Conservation (phyloP, 2,797 vertebrate genomes). For the Acrossocheilus fasciatus region DNA sequence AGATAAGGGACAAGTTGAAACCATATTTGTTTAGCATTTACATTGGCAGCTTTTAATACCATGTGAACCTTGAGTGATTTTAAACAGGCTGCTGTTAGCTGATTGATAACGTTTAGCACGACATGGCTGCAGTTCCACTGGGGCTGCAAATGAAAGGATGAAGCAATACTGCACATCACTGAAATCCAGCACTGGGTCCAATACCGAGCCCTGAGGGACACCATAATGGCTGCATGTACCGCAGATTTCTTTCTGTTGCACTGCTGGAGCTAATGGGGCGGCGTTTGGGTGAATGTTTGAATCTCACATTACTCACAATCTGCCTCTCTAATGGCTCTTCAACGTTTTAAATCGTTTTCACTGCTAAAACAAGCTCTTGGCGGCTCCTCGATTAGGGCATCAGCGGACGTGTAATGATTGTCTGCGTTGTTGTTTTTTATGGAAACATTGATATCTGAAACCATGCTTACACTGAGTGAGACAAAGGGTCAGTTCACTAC, state of each 20-base stretch:
- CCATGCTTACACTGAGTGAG: neutral
- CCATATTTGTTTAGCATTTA: constrained; percentile 28
- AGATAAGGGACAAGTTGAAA: constrained; percentile 42
- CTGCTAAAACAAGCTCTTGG: constrained; percentile 37
- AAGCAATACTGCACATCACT: constrained; percentile 28
- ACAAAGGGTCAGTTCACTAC: neutral
- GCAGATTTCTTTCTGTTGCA: constrained; percentile 18
- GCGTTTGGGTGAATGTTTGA: constrained; percentile 42
- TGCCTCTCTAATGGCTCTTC: constrained; percentile 59
- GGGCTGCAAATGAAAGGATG: constrained; percentile 43
- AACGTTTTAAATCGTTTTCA: constrained; percentile 46
- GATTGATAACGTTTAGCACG: constrained; percentile 44
- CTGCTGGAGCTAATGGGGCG: constrained; percentile 50
- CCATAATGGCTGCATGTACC: constrained; percentile 38
- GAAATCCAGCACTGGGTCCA: constrained; percentile 33
- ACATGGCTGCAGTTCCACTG: constrained; percentile 35
- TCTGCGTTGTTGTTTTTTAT: neutral
- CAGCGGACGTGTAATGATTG: constrained; percentile 28
- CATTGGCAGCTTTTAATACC: constrained; percentile 27
- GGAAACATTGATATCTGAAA: constrained; percentile 37
- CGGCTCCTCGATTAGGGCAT: constrained; percentile 27
- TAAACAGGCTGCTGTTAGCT: constrained; percentile 51
- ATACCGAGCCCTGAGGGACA: constrained; percentile 38
- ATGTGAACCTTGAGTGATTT: constrained; percentile 45
- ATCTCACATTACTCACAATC: constrained; percentile 56